Evolutionary conservation across 2,797 vertebrate species (phyloP).

Genomic region (Spinus pinus): DNA sequence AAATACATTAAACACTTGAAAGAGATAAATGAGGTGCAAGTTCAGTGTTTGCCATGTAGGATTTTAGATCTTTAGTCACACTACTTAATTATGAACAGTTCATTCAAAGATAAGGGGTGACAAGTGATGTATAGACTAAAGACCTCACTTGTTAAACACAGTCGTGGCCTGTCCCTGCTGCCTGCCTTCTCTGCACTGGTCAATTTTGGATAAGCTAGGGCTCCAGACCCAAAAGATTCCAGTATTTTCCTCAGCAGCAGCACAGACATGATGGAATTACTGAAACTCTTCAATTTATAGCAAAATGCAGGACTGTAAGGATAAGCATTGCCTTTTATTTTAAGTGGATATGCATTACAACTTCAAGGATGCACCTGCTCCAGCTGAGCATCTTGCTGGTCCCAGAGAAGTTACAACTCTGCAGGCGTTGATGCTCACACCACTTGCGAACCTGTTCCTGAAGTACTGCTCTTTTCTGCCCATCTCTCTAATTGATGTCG

Average conservation of each 20-base stretch:
- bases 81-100: constrained; percentile 24
- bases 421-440: background rate
- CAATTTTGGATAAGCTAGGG: accelerated
- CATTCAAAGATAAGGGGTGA: background rate
- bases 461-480: background rate
- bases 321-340: background rate
- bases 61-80: constrained; percentile 6
- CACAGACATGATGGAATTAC: background rate
- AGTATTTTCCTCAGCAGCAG: background rate
- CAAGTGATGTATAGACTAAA: background rate
- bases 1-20: constrained; percentile 51
- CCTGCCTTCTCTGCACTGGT: background rate
- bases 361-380: background rate
- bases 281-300: background rate
- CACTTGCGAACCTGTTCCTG: accelerated
- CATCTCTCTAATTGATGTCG: background rate
- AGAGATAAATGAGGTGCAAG: constrained; percentile 40
- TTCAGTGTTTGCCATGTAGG: constrained; percentile 15
- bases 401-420: background rate
- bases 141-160: background rate
- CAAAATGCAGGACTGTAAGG: background rate
- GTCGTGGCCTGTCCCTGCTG: background rate
- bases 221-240: background rate
- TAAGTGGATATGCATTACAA: background rate
- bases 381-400: background rate